Evolutionary conservation across 2,888 invertebrate species (phyloP), one percentile per base, ranked within the genome.

Genomic region (Diachrysia chrysitis): DNA sequence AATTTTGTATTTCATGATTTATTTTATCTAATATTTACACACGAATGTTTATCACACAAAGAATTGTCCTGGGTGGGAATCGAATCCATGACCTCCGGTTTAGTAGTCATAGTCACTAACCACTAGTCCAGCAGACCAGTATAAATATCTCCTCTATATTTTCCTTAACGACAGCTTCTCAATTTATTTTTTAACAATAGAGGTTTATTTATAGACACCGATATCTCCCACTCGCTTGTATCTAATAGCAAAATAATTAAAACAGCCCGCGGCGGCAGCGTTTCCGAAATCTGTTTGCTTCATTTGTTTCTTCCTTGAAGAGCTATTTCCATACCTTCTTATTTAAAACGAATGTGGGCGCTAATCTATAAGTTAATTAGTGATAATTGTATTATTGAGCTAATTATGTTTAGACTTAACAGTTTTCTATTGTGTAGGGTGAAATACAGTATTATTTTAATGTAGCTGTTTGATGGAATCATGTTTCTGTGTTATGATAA

Each of bases 351-450:
- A 14, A 35, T 12, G 65, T 59, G 16, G n/a, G 12, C 54, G 51
- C 63, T 72, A 68, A 66, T 66, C 25, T 57, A 6, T 73, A 74
- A 74, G 75, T 57, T 65, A 58, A 78, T 78, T 74, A 78, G 63
- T 9, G 29, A 35, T 75, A 78, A 78, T 74, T 63, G 29, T 16
- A 69, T 78, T 78, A 71, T 54, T 66, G 46, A 58, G 56, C 32
- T 42, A 25, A 54, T 64, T 64, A 54, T 51, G 2, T 37, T 37
- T 29, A 16, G 54, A 53, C 7, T 3, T 3, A 16, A 58, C 32
- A 16, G 14, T 62, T 21, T 0, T 60, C 21, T 19, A 12, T 9
- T n/a, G n/a, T 16, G 42, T 5, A 42, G 37, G 3, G 4, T 37
- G 16, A 29, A 29, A 29, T 25, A 29, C 5, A 4, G 29, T 1